Evolutionary conservation across 1,140 invertebrate genomes (phyloP).

Genomic region (Atta texana): DNA sequence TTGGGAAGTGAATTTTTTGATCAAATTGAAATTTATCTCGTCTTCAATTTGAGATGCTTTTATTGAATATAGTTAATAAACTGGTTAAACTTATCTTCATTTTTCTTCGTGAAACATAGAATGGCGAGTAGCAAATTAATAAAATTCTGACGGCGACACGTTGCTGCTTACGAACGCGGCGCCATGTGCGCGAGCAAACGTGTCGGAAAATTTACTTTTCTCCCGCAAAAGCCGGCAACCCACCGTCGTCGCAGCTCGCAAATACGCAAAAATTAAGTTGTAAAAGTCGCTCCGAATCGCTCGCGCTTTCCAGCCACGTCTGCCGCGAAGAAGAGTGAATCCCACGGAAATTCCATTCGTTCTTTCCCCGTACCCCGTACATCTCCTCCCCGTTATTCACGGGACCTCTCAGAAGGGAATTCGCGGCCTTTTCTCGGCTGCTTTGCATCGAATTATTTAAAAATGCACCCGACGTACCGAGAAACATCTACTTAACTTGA

Average conservation of each 20-base stretch:
- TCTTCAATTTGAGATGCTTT: conserved; percentile 3
- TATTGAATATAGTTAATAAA: not conserved
- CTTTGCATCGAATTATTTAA: conserved; percentile 70
- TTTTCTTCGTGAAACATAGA: conserved; percentile 3
- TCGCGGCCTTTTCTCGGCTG: conserved; percentile 45
- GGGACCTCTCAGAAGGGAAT: conserved; percentile 1
- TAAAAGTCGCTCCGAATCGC: conserved; percentile 62
- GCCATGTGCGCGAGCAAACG: conserved; percentile 51
- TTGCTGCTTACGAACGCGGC: conserved; percentile 38
- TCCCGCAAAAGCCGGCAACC: conserved; percentile 41
- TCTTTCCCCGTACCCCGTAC: not conserved
- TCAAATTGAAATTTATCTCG: not conserved
- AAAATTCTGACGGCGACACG: conserved; percentile 30
- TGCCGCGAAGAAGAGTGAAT: conserved; percentile 39
- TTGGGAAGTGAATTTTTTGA: not conserved
- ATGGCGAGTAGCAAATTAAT: conserved; percentile 27
- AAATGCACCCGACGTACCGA: conserved; percentile 64
- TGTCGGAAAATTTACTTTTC: conserved; percentile 63
- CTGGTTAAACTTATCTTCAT: not conserved
- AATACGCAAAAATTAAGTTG: conserved; percentile 65
- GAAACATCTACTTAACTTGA: conserved; percentile 68
- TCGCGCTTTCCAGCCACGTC: conserved; percentile 59
- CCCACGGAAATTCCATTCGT: conserved; percentile 60
- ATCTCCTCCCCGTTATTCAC: not conserved
- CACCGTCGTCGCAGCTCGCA: conserved; percentile 35